Conservation (phyloP, 2,888 invertebrate genomes). For the Alentia gelatinosa region DNA sequence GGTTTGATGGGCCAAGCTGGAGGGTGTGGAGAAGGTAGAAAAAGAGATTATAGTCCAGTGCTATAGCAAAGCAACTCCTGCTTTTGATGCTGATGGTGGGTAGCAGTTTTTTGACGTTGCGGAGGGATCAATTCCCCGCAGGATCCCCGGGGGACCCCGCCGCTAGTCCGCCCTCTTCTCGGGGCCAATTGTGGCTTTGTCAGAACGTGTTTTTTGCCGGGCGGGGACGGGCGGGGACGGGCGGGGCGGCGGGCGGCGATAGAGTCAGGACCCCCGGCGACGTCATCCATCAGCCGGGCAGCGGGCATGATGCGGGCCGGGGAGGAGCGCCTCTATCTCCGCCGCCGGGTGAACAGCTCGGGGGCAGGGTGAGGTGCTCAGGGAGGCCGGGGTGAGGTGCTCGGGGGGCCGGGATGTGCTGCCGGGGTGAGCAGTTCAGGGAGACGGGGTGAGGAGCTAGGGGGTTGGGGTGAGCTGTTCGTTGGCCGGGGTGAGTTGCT, state of each 20-base stretch:
- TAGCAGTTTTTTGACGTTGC: background rate
- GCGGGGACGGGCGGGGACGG: background rate
- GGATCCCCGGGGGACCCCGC: background rate
- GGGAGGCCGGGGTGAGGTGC: no score
- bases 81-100: background rate
- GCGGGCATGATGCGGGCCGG: background rate
- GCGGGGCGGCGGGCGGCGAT: background rate
- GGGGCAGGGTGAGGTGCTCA: no score
- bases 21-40: no score
- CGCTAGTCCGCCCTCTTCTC: background rate
- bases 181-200: constrained; percentile 8
- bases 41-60: no score
- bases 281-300: background rate
- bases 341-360: no score
- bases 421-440: no score
- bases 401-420: no score
- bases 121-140: background rate
- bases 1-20: no score
- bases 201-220: background rate
- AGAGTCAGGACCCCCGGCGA: background rate
- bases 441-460: no score
- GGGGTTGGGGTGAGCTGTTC: no score
- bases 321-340: background rate
- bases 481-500: no score
- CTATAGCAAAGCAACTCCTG: background rate